Evolutionary conservation across 2,797 vertebrate species (phyloP), one percentile per base, ranked within the genome.

Genomic region (Clamator glandarius): DNA sequence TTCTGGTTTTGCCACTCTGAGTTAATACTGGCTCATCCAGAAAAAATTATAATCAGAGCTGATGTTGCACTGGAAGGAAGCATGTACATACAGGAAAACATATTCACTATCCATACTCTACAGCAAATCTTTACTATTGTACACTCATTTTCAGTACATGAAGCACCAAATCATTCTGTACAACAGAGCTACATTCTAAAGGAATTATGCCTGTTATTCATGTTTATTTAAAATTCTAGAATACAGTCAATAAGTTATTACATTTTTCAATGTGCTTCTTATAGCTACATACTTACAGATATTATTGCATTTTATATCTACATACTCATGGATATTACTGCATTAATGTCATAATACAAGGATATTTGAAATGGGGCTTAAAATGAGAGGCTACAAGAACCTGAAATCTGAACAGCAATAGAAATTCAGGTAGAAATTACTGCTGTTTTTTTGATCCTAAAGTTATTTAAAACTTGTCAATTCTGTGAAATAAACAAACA

Each of bases 401-500:
- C 41, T 90, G 79, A 83, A 75, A 92, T 89, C 12, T 26, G 18
- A 70, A 68, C 25, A 72, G 54, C 85, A 84, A 51, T n/a, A 48
- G 25, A 88, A 89, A 88, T 94, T 92, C 39, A 62, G 28, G 44
- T n/a, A 81, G 39, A 95, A 93, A 86, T 63, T 63, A 78, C 54
- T 77, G 76, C 44, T 89, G 42, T 39, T 85, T 74, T 64, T 90
- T 92, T 80, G 42, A 87, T 62, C n/a, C n/a, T 87, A 21, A 88
- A 79, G 55, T 79, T 84, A 93, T 25, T 91, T 67, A 76, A 79
- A 84, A 72, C 11, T 55, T 93, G 87, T 81, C 44, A 79, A 46
- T 81, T 92, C 80, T 90, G 77, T 90, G 59, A 92, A 94, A 89
- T 64, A 81, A 96, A 94, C 11, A 93, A 81, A 87, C 29, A 62